A percentile compares a stretch with the other conserved stretches of the same genome.
Conservation (phyloP, 2,888 invertebrate species). For the Quadriops clusia region DNA sequence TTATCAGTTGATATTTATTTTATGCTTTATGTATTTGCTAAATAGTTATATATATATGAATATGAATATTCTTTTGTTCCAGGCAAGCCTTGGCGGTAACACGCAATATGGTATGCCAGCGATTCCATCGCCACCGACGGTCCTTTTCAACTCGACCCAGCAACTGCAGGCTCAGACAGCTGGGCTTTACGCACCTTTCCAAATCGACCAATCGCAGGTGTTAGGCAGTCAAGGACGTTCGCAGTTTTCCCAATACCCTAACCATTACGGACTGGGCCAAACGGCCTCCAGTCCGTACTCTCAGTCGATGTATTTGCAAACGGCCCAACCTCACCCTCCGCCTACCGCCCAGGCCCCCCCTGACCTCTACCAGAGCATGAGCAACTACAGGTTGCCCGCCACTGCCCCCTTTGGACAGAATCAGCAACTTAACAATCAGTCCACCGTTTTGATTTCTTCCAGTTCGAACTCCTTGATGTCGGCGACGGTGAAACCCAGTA, state of each 20-base stretch:
- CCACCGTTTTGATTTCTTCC: conserved; percentile 78
- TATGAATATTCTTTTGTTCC: conserved; percentile 9
- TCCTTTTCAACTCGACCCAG: conserved; percentile 68
- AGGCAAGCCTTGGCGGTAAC: conserved; percentile 34
- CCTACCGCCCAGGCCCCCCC: conserved; percentile 51
- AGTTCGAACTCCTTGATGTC: conserved; percentile 84
- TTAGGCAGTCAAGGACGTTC: conserved; percentile 60
- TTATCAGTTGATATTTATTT: no score
- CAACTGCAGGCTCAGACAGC: conserved; percentile 61
- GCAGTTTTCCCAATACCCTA: conserved; percentile 67
- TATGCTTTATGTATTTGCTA: no score
- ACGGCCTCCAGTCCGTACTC: conserved; percentile 56
- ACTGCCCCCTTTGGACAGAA: conserved; percentile 65
- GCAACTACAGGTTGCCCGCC: conserved; percentile 34
- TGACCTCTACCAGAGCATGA: conserved; percentile 52
- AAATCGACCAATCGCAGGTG: conserved; percentile 41
- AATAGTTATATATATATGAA: no score
- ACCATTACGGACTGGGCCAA: conserved; percentile 43
- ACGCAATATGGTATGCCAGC: conserved; percentile 70
- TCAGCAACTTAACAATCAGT: conserved; percentile 72
- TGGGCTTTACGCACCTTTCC: conserved; percentile 74
- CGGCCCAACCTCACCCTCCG: conserved; percentile 41
- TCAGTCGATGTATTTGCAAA: conserved; percentile 55
- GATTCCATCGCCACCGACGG: conserved; percentile 76
- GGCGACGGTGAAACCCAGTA: conserved; percentile 67